Conservation (phyloP, 2,113 vertebrate genomes). For the Tragelaphus buxtoni region DNA sequence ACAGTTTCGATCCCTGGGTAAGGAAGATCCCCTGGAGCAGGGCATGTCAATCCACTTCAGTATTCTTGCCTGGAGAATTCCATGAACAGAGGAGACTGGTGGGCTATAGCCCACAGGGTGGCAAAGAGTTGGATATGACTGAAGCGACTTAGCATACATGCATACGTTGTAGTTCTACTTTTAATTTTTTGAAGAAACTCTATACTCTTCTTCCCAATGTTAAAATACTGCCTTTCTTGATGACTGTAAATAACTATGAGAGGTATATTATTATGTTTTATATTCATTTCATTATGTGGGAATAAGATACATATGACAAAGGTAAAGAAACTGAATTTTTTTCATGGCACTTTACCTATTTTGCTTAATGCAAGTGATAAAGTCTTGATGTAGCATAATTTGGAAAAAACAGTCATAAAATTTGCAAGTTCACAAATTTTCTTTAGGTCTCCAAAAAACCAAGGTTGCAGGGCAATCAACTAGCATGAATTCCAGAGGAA, state of each 20-base stretch:
- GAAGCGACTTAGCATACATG: neutral
- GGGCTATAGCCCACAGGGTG: neutral
- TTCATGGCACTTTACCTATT: neutral
- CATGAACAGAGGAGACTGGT: neutral
- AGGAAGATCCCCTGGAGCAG: neutral
- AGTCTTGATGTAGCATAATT: neutral
- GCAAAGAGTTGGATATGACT: neutral
- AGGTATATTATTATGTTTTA: neutral
- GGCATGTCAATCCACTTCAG: neutral
- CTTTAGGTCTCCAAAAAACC: neutral
- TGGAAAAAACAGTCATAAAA: neutral
- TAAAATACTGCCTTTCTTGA: neutral
- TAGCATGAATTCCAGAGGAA: neutral
- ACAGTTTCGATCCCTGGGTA: neutral
- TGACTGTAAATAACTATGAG: neutral
- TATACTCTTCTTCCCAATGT: neutral
- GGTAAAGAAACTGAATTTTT: neutral
- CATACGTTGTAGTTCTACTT: neutral
- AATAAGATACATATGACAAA: neutral
- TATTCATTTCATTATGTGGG: conserved; percentile 16
- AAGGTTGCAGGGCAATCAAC: neutral
- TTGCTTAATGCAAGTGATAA: neutral
- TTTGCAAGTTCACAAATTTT: neutral
- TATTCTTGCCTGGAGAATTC: neutral
- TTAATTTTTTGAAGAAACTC: neutral